Percentiles rank a stretch among this genome's conserved stretches.
These are phyloP conservation scores for Cranoglanis bouderius DNA, from an alignment of 2,113 vertebrate genomes.

Conservation along the genomic window DNA sequence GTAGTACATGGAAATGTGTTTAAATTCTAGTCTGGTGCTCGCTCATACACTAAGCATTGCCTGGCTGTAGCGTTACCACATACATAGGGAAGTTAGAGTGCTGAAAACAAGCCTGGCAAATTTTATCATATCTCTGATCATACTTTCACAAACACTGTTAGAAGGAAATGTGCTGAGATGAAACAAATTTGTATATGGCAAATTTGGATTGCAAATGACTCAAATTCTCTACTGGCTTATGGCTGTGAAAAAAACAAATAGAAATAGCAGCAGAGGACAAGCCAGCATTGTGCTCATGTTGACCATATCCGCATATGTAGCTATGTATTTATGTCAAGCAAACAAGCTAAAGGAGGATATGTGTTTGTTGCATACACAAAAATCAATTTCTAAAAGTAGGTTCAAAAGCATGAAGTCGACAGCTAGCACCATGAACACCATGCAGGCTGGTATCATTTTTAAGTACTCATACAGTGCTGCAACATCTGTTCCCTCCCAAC, in stretches of 20 bases:
- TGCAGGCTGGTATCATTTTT: not conserved
- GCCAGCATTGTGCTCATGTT: conserved; percentile 12
- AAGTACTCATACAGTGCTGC: not conserved
- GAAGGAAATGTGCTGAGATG: not conserved
- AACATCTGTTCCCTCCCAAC: conserved; percentile 5
- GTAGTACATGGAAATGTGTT: not conserved
- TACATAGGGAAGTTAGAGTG: not conserved
- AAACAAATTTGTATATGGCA: conserved; percentile 27
- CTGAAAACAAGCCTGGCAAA: not conserved
- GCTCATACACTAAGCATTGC: not conserved
- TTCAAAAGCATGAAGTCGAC: not conserved
- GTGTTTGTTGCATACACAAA: not conserved
- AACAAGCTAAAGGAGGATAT: conserved; percentile 13
- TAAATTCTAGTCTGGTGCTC: not conserved
- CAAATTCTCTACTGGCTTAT: not conserved
- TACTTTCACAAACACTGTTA: not conserved
- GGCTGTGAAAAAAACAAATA: not conserved
- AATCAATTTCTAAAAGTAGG: conserved; percentile 1
- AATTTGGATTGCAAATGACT: conserved; percentile 24
- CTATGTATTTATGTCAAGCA: conserved; percentile 13
- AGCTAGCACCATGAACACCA: not conserved
- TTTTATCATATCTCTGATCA: not conserved
- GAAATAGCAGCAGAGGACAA: not conserved
- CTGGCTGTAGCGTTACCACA: not conserved
- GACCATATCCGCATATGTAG: not conserved